Base-by-base conservation (phyloP, 2,888 invertebrate species). In the Platycheirus albimanus region DNA sequence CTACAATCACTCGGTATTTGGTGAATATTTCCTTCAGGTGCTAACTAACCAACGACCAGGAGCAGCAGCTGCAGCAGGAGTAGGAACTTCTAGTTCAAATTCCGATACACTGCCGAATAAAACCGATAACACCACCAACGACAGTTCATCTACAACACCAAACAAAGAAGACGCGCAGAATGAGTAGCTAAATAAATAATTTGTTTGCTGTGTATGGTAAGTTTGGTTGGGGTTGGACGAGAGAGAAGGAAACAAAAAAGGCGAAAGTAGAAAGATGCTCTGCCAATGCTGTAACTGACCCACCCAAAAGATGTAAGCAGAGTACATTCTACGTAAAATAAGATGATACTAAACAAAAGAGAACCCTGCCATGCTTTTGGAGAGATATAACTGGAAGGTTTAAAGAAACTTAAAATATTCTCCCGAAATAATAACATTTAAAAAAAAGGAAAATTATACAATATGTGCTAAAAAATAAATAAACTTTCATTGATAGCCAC, bases 1-100 rank as follows among this genome's bases (percentile, higher is more conserved):
- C 51, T 91, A 91, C 77, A 91, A 91, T 85, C 90, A 91, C 78
- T 89, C 90, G 8, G 91, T 91, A 1, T 91, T 90, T 58, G 89
- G 90, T 2, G 90, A 90, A 66, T 89, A 90, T 81, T 90, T 90
- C 58, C 81, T 87, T 20, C 86, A 89, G 75, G 83, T 91, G 20
- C 86, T 91, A n/a, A 88, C 86, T 15, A 85, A 86, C 13, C 86
- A 87, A 71, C 81, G 80, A 78, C 77, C 75, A 58, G 52, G 41
- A 38, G 17, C 52, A 51, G 56, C 13, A 10, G 56, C 45, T 6
- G n/a, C 69, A 1, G 10, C 54, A 24, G 24, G 3, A 24, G 6
- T 36, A n/a, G 33, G 13, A 11, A 45, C 61, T 30, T 5, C 64
- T 20, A 54, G 52, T 47, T 51, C 66, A 10, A 33, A 8, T 43